These are phyloP conservation scores for Agrilus mali DNA, from an alignment of 2,888 invertebrate genomes.

Conservation along the genomic window DNA sequence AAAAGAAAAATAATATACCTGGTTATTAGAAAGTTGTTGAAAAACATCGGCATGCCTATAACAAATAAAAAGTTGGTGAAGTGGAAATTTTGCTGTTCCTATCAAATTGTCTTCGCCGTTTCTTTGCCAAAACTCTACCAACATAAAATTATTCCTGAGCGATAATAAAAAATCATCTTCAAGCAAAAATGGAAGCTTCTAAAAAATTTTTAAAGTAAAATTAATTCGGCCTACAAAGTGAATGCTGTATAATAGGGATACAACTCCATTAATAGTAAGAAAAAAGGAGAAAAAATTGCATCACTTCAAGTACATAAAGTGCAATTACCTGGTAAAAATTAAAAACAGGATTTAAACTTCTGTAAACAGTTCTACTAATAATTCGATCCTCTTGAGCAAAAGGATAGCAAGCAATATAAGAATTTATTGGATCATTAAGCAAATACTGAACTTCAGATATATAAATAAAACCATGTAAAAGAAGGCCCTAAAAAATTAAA, in stretches of 20 bases:
- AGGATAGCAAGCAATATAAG: conserved; percentile 36
- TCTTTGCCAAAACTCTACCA: conserved; percentile 41
- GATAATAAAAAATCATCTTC: conserved; percentile 40
- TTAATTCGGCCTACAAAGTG: no score
- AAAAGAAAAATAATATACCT: conserved; percentile 29
- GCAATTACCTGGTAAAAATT: conserved; percentile 35
- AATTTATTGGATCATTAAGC: conserved; percentile 23
- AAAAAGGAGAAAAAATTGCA: no score
- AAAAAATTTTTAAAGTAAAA: conserved; percentile 12
- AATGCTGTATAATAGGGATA: no score
- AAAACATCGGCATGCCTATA: conserved; percentile 43
- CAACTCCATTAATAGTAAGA: no score
- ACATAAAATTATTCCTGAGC: conserved; percentile 42
- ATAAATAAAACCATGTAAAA: conserved; percentile 38
- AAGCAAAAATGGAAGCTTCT: conserved; percentile 43
- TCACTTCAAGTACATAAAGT: no score
- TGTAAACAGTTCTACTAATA: conserved; percentile 31
- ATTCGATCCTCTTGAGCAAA: conserved; percentile 37
- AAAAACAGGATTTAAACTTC: conserved; percentile 35
- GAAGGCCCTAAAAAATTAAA: conserved; percentile 21
- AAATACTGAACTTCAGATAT: conserved; percentile 36
- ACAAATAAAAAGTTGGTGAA: conserved; percentile 48
- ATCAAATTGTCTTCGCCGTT: conserved; percentile 30
- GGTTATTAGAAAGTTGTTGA: conserved; percentile 39
- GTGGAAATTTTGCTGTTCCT: conserved; percentile 40